A percentile compares a stretch with the other conserved stretches of the same genome.
Conservation (phyloP, 2,888 invertebrate genomes). For the Rhaphigaster nebulosa region DNA sequence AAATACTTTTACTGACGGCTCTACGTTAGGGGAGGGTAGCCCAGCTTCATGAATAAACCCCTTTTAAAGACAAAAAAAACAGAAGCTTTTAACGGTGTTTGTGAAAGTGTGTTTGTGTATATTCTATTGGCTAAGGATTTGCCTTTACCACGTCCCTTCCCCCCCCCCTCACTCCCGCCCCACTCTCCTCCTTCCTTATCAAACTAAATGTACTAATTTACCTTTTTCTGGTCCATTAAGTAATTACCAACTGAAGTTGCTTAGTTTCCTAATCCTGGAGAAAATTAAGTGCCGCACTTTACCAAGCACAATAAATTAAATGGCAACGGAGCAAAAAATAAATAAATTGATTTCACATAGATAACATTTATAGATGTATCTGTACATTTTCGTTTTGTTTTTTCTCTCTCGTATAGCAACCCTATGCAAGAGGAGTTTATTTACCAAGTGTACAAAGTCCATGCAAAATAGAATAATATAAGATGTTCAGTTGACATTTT, state of each 20-base stretch:
- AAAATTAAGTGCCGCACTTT: not conserved
- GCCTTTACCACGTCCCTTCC: not conserved
- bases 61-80: slow-evolving; percentile 31
- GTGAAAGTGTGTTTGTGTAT: slow-evolving; percentile 14
- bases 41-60: slow-evolving; percentile 11
- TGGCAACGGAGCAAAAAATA: not conserved
- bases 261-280: not conserved
- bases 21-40: not conserved
- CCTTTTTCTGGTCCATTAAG: slow-evolving; percentile 11
- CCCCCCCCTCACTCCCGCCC: too few relatives aligned
- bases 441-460: too few relatives aligned
- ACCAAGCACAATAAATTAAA: not conserved
- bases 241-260: not conserved
- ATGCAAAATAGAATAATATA: too few relatives aligned
- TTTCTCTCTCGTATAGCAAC: too few relatives aligned
- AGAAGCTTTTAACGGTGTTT: slow-evolving; percentile 29
- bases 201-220: not conserved
- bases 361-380: too few relatives aligned
- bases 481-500: too few relatives aligned
- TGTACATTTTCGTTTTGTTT: too few relatives aligned
- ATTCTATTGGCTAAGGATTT: not conserved
- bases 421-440: too few relatives aligned
- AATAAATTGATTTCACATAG: too few relatives aligned
- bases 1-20: not conserved
- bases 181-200: not conserved